phyloP scores from a whole-genome alignment of 2,113 vertebrate genomes.

The Sceloporus undulatus region DNA sequence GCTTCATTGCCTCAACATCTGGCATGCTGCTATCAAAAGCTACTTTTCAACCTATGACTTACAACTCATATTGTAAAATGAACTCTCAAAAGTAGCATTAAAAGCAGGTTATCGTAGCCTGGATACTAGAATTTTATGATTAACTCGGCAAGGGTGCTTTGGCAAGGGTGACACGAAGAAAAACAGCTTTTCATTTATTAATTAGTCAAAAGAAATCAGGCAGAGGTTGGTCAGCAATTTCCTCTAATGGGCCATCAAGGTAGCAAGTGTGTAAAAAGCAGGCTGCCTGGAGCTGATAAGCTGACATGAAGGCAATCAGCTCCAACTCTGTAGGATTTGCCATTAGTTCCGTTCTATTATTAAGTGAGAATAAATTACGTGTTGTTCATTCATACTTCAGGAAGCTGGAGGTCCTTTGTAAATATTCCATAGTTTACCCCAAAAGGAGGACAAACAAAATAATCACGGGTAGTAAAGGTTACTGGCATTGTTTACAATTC shows the following conservation, averaged over 20 bases:
- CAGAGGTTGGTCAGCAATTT: not conserved
- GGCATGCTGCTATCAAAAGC: not conserved
- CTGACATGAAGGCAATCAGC: not conserved
- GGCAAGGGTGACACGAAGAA: not conserved
- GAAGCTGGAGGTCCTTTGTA: constrained; percentile 28
- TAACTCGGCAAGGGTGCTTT: not conserved
- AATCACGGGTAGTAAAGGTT: not conserved
- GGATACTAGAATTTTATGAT: not conserved
- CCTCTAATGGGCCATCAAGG: not conserved
- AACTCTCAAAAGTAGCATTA: not conserved
- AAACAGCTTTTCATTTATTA: not conserved
- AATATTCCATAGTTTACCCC: constrained; percentile 10
- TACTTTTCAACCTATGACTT: not conserved
- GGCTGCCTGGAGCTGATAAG: not conserved
- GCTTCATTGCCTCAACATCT: not conserved
- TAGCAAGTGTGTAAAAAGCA: not conserved
- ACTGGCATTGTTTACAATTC: not conserved
- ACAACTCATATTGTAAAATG: not conserved
- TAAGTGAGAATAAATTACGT: constrained; percentile 21
- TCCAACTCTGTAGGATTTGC: constrained; percentile 9
- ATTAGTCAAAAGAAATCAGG: constrained; percentile 4
- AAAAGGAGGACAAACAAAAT: not conserved
- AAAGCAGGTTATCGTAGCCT: not conserved
- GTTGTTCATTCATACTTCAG: constrained; percentile 10
- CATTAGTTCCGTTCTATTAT: constrained; percentile 2